A percentile compares a stretch with the other conserved stretches of the same genome.
These are phyloP conservation scores for Ranitomeya imitator DNA, from an alignment of 2,113 vertebrate genomes.

Conservation along the genomic window DNA sequence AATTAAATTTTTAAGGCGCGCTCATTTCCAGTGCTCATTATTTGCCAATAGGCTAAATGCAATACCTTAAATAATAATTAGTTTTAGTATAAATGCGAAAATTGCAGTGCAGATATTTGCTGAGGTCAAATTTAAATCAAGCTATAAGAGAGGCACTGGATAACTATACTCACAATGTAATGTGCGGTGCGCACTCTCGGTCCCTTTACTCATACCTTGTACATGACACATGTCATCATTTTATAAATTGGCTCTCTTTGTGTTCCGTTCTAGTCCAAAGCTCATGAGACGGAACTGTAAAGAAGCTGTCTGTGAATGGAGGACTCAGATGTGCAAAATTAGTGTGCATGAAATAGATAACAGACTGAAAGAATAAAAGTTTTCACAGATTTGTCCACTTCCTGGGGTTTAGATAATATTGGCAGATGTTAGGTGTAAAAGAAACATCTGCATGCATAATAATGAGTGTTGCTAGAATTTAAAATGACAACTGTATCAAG, in stretches of 20 bases:
- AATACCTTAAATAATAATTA: not conserved
- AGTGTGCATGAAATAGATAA: slow-evolving; percentile 91
- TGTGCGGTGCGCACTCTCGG: slow-evolving; percentile 87
- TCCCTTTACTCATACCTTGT: slow-evolving; percentile 93
- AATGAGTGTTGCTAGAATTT: slow-evolving; percentile 86
- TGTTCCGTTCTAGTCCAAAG: slow-evolving; percentile 99
- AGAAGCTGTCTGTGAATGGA: slow-evolving; percentile 83
- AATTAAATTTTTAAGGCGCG: not conserved
- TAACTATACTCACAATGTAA: slow-evolving; percentile 85
- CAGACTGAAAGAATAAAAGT: slow-evolving; percentile 83
- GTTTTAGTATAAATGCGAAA: not conserved
- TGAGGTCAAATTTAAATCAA: not conserved
- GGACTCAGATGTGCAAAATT: slow-evolving; percentile 91
- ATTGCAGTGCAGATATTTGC: not conserved
- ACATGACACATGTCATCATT: slow-evolving; percentile 98
- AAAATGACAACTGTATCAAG: slow-evolving; percentile 85
- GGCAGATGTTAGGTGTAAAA: slow-evolving; percentile 86
- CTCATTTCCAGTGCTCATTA: no score
- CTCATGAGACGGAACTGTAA: slow-evolving; percentile 91
- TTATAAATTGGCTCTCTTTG: slow-evolving; percentile 99
- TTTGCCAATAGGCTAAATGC: no score
- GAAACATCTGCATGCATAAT: slow-evolving; percentile 80
- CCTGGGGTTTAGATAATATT: slow-evolving; percentile 85
- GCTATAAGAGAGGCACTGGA: slow-evolving; percentile 65
- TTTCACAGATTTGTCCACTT: slow-evolving; percentile 89